Evolutionary conservation across 2,888 invertebrate genomes (phyloP), one percentile per base, ranked within the genome.

Genomic region (Campopleginae sp.): DNA sequence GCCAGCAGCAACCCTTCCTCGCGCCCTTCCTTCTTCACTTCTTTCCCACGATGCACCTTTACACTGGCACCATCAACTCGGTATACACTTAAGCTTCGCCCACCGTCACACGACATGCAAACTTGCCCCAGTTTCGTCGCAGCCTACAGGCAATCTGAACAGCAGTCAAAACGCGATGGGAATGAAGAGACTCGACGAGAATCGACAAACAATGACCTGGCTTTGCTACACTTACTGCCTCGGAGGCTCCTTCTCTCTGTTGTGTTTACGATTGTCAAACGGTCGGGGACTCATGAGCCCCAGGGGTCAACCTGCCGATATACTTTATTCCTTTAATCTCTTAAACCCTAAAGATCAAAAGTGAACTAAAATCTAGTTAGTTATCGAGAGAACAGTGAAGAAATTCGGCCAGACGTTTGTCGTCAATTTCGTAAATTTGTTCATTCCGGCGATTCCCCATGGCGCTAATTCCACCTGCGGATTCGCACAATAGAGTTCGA

Each of bases 61-160:
- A 46, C 48, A 58, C 82, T 71, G 31, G 74, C 58, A 38, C 46
- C 27, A 31, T 19, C 68, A 23, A 54, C 46, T 54, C 63, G 63
- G 63, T 80, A 75, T 66, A 82, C 79, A 72, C 71, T 75, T 70
- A n/a, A 65, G 65, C 58, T 72, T 75, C 82, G 71, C 72, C 71
- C 71, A 81, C 68, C 75, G 80, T 77, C 81, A 71, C 80, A 84
- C 87, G 80, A 83, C 80, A 83, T 81, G 89, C 89, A 89, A 91
- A 90, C 87, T 88, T 89, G 90, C 87, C 89, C 90, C 76, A 90
- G 88, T 90, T 91, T 88, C 82, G 82, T 84, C 0, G 38, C 38
- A 82, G 48, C 42, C 72, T 72, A 76, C 54, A 76, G 75, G 74
- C 31, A 65, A 54, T 65, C 65, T 61, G 79, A 68, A 81, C 68